Evolutionary conservation across 2,888 invertebrate genomes (phyloP).

Genomic region (Nomada fucata): DNA sequence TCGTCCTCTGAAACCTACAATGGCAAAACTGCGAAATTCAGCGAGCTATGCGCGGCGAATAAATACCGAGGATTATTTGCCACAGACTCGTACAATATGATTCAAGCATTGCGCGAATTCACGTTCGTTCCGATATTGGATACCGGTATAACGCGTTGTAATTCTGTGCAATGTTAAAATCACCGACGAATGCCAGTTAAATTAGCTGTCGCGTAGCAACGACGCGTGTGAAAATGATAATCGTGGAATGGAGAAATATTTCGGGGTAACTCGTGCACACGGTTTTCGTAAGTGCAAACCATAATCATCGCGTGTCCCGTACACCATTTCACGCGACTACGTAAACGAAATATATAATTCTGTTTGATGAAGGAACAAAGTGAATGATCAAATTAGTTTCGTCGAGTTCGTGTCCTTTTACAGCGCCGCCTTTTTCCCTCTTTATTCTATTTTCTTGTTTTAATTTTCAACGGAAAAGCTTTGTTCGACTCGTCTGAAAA

Average conservation of each 20-base stretch:
- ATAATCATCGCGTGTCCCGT: too few relatives aligned
- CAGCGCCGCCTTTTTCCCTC: too few relatives aligned
- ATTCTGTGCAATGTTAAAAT: not conserved
- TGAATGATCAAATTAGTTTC: too few relatives aligned
- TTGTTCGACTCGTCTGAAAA: not conserved
- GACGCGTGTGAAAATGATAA: not conserved
- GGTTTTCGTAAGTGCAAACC: too few relatives aligned
- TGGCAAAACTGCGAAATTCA: not conserved
- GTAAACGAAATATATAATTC: not conserved
- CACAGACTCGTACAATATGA: not conserved
- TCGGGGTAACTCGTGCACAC: not conserved
- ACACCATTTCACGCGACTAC: not conserved
- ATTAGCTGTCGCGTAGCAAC: not conserved
- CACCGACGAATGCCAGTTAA: not conserved
- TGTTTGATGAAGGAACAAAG: not conserved
- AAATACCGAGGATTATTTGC: not conserved
- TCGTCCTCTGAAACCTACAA: not conserved
- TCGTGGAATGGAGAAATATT: not conserved
- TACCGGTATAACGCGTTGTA: not conserved
- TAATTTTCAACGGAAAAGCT: not conserved
- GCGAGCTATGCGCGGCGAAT: too few relatives aligned
- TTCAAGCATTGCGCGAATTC: not conserved
- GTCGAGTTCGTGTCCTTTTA: too few relatives aligned
- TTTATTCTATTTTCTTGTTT: not conserved
- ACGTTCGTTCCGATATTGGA: not conserved